Evolutionary conservation across 1,140 invertebrate genomes (phyloP), one percentile per base, ranked within the genome.

Genomic region (Eciton burchellii): DNA sequence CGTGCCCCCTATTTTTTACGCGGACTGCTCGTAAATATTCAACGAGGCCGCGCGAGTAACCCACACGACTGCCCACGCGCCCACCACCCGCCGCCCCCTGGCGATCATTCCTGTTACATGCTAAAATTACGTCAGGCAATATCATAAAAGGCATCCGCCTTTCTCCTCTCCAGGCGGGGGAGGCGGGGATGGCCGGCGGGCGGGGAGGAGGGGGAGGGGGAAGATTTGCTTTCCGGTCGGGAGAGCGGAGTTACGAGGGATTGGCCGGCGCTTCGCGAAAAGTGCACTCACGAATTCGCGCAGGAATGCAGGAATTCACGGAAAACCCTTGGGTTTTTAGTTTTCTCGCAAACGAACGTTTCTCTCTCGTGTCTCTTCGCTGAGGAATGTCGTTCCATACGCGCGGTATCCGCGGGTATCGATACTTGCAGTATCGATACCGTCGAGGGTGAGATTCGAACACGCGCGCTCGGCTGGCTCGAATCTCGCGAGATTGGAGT

Each of bases 11-110:
- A 14, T 52, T 54, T 12, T 52, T 76, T 16, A 45, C 21, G 5
- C 12, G 21, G 1, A 0, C 47, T 11, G n/a, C 49, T 84, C 52
- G 49, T 85, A 84, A 85, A 85, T 85, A 85, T 85, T 66, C 52
- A 79, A 43, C n/a, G 52, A 24, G 11, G 3, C n/a, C n/a, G n/a
- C 14, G 24, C 35, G 49, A 84, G 59, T 56, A 59, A n/a, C 24
- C 4, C 60, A 35, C 6, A 73, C 56, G 6, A 24, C 73, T 65
- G 11, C 60, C 60, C 65, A 76, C 60, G 73, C 29, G 65, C 65
- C 65, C 41, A 14, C 59, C 60, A 45, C 45, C 45, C 63, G 49
- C 72, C 57, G 71, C 63, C 63, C 19, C 49, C 19, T 52, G 24
- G 60, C 60, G 73, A 65, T 65, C 26, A 12, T 54, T 76, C n/a